These are phyloP conservation scores for Phoenicopterus ruber DNA, from an alignment of 2,113 vertebrate species.

Conservation along the genomic window DNA sequence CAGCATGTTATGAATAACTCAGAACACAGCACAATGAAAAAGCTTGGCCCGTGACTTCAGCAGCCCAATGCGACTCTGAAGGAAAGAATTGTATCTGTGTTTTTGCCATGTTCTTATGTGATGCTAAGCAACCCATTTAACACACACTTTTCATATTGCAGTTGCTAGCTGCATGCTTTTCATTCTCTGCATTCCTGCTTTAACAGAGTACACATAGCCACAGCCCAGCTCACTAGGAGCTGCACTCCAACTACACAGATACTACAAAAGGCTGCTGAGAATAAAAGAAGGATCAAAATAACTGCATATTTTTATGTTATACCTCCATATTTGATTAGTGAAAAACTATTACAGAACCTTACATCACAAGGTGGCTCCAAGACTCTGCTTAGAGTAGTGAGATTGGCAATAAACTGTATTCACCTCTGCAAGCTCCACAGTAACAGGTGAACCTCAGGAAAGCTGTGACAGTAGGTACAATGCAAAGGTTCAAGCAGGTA, in stretches of 20 bases:
- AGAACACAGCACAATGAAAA: background rate
- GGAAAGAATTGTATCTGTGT: background rate
- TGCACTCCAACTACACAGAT: background rate
- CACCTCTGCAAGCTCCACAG: background rate
- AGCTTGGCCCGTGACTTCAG: background rate
- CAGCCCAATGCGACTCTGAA: background rate
- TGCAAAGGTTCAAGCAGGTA: background rate
- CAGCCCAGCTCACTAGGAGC: background rate
- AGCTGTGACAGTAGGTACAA: background rate
- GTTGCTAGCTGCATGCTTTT: background rate
- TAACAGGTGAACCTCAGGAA: background rate
- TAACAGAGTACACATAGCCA: background rate
- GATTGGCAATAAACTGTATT: background rate
- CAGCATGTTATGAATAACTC: background rate
- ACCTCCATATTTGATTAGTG: background rate
- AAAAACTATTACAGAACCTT: background rate
- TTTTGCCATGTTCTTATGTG: background rate
- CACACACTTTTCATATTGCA: background rate
- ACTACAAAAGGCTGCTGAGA: background rate
- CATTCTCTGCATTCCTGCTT: background rate
- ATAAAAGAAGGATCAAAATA: background rate
- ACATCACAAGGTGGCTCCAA: background rate
- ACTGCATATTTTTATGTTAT: background rate
- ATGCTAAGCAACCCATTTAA: background rate
- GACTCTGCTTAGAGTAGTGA: background rate